phyloP scores from a whole-genome alignment of 2,113 vertebrate genomes.

The Pluvialis apricaria region DNA sequence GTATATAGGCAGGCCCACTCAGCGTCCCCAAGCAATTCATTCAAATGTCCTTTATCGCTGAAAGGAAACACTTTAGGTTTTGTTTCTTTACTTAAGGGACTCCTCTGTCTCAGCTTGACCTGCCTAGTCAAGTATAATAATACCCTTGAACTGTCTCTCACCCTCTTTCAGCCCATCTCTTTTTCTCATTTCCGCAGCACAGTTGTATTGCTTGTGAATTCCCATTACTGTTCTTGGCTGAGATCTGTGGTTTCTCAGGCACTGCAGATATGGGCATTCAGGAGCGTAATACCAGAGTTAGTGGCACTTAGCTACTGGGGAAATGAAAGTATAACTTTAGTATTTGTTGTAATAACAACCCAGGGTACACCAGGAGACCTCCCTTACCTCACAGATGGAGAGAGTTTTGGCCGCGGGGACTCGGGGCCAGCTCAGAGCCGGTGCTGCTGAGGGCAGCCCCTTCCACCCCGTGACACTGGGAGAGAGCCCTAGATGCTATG shows the following conservation, averaged over 20 bases:
- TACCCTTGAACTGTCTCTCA: conserved; percentile 40
- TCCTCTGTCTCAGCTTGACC: neutral
- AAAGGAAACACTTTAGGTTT: neutral
- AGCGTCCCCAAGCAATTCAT: neutral
- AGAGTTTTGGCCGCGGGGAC: neutral
- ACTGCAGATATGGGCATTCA: neutral
- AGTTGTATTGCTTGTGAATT: conserved; percentile 14
- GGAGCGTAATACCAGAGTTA: neutral
- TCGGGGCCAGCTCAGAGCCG: neutral
- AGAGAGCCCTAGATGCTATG: neutral
- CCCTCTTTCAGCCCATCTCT: neutral
- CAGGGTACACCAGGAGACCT: neutral
- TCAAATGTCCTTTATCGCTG: neutral
- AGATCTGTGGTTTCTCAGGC: neutral
- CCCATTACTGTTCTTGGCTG: neutral
- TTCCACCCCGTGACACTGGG: accelerated
- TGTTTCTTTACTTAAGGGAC: conserved; percentile 4
- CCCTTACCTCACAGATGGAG: accelerated
- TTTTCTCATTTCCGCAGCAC: neutral
- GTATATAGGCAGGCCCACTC: neutral
- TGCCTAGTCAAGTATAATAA: neutral
- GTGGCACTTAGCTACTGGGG: neutral
- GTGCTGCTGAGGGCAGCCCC: accelerated
- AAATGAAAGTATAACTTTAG: neutral
- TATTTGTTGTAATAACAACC: neutral